A percentile compares a stretch with the other conserved stretches of the same genome.
These are phyloP conservation scores for Odontocerum albicorne DNA, from an alignment of 2,888 invertebrate species.

Conservation along the genomic window DNA sequence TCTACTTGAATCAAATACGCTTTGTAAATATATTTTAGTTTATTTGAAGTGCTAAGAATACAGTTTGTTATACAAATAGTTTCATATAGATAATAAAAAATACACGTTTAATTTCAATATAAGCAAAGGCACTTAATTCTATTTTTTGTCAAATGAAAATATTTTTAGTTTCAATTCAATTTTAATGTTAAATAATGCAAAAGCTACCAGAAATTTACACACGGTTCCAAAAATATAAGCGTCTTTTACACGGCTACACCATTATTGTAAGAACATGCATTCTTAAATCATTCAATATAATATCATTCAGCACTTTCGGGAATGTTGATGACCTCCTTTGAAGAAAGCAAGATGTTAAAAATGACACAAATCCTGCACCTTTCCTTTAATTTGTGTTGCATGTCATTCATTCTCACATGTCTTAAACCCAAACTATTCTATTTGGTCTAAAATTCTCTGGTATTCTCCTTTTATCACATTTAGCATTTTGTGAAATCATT, in stretches of 20 bases:
- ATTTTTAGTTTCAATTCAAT: slow-evolving; percentile 1
- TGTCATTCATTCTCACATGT: too few species aligned
- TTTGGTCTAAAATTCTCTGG: too few species aligned
- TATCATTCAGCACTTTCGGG: too few species aligned
- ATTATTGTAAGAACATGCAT: too few species aligned
- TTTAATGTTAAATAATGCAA: slow-evolving; percentile 9
- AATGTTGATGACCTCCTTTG: too few species aligned
- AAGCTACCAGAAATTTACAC: slow-evolving; percentile 7
- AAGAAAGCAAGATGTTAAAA: too few species aligned
- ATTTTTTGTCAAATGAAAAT: slow-evolving; percentile 2
- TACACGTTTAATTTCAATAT: slow-evolving; percentile 17
- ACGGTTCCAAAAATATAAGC: slow-evolving; percentile 15
- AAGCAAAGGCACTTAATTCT: slow-evolving; percentile 17
- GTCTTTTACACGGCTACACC: neutral
- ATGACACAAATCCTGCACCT: too few species aligned
- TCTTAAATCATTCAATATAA: too few species aligned
- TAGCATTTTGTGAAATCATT: too few species aligned
- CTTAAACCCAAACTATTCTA: too few species aligned
- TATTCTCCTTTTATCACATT: too few species aligned
- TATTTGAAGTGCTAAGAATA: slow-evolving; percentile 21
- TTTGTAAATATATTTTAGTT: slow-evolving; percentile 17
- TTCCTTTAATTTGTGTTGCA: too few species aligned
- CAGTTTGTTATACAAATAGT: slow-evolving; percentile 15
- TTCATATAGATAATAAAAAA: slow-evolving; percentile 18
- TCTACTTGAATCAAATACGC: slow-evolving; percentile 20